Evolutionary conservation across 2,797 vertebrate genomes (phyloP).

Genomic region (Ceryle rudis): DNA sequence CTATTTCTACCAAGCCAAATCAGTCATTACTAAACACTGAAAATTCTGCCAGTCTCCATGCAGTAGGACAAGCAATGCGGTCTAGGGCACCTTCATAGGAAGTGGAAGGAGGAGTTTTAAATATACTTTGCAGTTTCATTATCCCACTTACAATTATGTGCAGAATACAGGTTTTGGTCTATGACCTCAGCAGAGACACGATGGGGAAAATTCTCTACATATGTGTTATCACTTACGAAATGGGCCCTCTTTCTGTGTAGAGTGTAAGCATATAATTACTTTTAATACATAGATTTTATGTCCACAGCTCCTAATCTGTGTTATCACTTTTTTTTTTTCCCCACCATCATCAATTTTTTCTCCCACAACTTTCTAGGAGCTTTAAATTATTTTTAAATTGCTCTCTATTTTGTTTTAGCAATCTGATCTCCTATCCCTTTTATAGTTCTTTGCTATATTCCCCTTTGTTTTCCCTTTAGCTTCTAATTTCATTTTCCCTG

Average conservation of each 20-base stretch:
- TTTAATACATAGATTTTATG: slow-evolving; percentile 20
- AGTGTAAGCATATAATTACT: background rate
- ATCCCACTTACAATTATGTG: background rate
- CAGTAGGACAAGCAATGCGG: accelerated
- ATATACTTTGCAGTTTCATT: background rate
- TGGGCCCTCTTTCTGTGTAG: background rate
- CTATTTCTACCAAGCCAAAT: background rate
- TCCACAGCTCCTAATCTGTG: background rate
- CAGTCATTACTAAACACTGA: background rate
- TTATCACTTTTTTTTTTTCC: background rate
- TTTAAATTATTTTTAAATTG: slow-evolving; percentile 26
- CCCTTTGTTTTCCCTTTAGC: slow-evolving; percentile 22
- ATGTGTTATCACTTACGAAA: background rate
- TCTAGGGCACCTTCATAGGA: background rate
- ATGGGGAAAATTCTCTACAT: background rate
- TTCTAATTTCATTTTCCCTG: slow-evolving; percentile 37
- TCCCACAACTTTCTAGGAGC: background rate
- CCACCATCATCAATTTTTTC: background rate
- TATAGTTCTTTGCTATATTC: slow-evolving; percentile 13
- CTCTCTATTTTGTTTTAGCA: slow-evolving; percentile 29
- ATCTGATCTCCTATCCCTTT: background rate
- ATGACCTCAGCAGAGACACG: background rate
- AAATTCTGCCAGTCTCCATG: background rate
- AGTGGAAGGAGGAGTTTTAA: background rate
- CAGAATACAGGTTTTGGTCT: background rate